Evolutionary conservation across 1,140 invertebrate genomes (phyloP), one percentile per base, ranked within the genome.

Genomic region (Aplysia californica): DNA sequence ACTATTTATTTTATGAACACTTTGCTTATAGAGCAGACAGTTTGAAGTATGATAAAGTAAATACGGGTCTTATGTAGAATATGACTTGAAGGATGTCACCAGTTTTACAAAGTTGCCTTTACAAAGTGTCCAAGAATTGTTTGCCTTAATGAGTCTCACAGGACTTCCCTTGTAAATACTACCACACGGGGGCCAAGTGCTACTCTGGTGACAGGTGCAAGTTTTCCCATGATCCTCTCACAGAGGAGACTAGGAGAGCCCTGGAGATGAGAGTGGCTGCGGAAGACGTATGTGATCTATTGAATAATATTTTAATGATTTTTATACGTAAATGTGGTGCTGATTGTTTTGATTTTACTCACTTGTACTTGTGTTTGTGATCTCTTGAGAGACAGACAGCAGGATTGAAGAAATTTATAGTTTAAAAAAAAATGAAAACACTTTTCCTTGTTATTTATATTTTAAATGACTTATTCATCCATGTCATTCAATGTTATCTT

Each of bases 141-240:
- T 76, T 77, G 78, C 82, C 82, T 88, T 85, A 85, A 87, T 76
- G 41, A 18, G 15, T 76, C 21, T 58, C 67, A 89, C 75, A 95
- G 82, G 97, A 98, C 88, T 99, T 98, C 88, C 97, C 97, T 41
- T 99, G 97, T 90, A 98, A 98, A 92, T 98, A 95, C 91, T 98
- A 94, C 87, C 97, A 99, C 86, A 96, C 96, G 59, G 96, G 96
- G 81, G 92, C 96, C 81, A 94, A 94, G 64, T 98, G 97, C 89
- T 92, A 92, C 79, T 90, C 92, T 26, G 93, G 92, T 21, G 94
- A 95, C 31, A 94, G 88, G 33, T 99, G 97, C 91, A 96, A 97
- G 90, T 99, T 98, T 89, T 96, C 96, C 50, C 97, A 99, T 90
- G 93, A 94, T 80, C 94, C 95, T 0, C 90, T 99, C 0, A 94